phyloP scores from a whole-genome alignment of 2,113 vertebrate genomes.

The Channa maculata region DNA sequence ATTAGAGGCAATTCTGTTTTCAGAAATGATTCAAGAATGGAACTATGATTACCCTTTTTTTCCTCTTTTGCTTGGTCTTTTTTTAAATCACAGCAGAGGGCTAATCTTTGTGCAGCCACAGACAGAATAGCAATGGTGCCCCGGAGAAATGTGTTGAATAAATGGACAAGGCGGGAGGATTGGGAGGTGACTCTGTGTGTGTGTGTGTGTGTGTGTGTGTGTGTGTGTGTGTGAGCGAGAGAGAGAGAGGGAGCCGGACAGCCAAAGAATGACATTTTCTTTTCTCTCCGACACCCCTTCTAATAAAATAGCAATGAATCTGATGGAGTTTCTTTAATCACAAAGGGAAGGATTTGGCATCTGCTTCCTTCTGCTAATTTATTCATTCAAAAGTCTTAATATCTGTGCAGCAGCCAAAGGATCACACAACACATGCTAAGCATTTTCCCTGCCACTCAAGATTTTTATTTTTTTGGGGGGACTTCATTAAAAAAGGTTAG shows the following conservation, averaged over 20 bases:
- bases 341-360: constrained; percentile 69
- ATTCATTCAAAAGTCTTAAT: constrained; percentile 77
- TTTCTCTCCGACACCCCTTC: constrained; percentile 39
- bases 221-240: constrained; percentile 8
- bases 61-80: constrained; percentile 45
- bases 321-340: constrained; percentile 68
- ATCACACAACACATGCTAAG: constrained; percentile 64
- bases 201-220: constrained; percentile 33
- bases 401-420: constrained; percentile 60
- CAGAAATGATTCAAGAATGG: constrained; percentile 61
- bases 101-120: constrained; percentile 62
- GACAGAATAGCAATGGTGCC: constrained; percentile 51
- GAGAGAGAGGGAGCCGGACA: constrained; percentile 4
- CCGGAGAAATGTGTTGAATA: constrained; percentile 57
- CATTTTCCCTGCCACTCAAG: constrained; percentile 51
- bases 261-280: constrained; percentile 45
- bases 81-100: constrained; percentile 63
- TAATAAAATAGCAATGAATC: constrained; percentile 53
- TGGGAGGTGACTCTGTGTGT: constrained; percentile 13
- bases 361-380: constrained; percentile 71
- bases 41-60: constrained; percentile 62
- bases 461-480: constrained; percentile 42
- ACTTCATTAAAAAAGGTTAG: constrained; percentile 66
- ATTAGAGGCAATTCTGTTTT: constrained; percentile 62
- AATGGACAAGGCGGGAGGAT: constrained; percentile 43